Percentiles rank a stretch among this genome's conserved stretches.
Evolutionary conservation across 1,140 invertebrate genomes (phyloP).

Genomic region (Neodiprion virginianus): DNA sequence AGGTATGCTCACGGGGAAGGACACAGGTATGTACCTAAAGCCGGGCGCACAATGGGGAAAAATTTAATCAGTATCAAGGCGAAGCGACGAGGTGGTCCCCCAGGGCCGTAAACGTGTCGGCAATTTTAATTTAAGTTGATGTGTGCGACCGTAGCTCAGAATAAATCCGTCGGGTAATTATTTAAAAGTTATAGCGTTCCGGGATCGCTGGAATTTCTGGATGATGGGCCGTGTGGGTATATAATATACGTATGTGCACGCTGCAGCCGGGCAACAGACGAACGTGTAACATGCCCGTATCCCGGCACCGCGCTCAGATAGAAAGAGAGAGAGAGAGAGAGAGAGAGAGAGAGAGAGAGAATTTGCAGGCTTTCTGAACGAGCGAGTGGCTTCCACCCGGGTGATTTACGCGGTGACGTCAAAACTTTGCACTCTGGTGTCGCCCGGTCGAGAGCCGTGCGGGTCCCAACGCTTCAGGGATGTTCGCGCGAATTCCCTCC

Average conservation of each 20-base stretch:
- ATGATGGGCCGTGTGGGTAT: not conserved
- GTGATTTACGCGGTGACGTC: conserved; percentile 59
- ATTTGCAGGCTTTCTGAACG: conserved; percentile 35
- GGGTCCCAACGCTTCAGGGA: not conserved
- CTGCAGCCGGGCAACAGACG: no score
- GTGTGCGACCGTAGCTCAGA: conserved; percentile 28
- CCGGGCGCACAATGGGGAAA: no score
- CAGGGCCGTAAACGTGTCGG: conserved; percentile 33
- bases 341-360: conserved; percentile 9
- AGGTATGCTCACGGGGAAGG: no score
- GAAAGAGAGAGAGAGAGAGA: conserved; percentile 10
- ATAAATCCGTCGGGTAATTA: conserved; percentile 40
- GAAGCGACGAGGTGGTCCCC: not conserved
- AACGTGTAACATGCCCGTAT: no score
- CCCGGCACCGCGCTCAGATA: no score
- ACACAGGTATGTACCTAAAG: no score
- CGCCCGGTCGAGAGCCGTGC: not conserved
- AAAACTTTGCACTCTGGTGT: conserved; percentile 53
- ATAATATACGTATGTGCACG: conserved; percentile 32
- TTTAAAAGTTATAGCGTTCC: conserved; percentile 26
- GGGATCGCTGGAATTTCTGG: conserved; percentile 28
- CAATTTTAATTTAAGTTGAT: conserved; percentile 42
- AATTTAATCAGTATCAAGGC: no score
- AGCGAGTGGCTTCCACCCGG: conserved; percentile 34
- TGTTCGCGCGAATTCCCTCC: conserved; percentile 1